Conservation (phyloP, 2,113 vertebrate species). For the Uria lomvia region DNA sequence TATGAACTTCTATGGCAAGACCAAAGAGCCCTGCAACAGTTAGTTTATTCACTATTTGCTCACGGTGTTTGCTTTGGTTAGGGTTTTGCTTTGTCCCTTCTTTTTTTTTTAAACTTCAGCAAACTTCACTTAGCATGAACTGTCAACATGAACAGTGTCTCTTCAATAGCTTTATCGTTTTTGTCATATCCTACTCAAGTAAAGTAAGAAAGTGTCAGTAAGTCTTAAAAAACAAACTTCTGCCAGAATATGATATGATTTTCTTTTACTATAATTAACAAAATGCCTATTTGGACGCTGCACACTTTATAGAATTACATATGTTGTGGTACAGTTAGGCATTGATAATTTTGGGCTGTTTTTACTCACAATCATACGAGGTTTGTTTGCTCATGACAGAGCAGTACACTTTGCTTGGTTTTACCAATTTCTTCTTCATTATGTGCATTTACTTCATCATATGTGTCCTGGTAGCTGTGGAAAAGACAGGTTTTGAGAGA, state of each 20-base stretch:
- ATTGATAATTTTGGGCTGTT: background rate
- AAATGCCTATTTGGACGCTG: background rate
- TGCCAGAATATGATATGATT: background rate
- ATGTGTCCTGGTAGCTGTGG: background rate
- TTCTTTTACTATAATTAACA: background rate
- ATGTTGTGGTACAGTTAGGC: background rate
- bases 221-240: background rate
- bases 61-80: background rate
- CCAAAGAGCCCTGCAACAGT: background rate
- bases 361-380: background rate
- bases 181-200: background rate
- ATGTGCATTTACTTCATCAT: background rate
- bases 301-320: background rate
- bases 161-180: background rate
- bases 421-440: background rate
- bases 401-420: background rate
- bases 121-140: background rate
- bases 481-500: background rate
- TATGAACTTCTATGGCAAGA: background rate
- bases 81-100: background rate
- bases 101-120: background rate
- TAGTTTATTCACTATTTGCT: background rate
- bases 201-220: background rate
- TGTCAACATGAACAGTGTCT: background rate
- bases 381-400: background rate